Conservation (phyloP, 2,113 vertebrate genomes). For the Dissostichus mawsoni region DNA sequence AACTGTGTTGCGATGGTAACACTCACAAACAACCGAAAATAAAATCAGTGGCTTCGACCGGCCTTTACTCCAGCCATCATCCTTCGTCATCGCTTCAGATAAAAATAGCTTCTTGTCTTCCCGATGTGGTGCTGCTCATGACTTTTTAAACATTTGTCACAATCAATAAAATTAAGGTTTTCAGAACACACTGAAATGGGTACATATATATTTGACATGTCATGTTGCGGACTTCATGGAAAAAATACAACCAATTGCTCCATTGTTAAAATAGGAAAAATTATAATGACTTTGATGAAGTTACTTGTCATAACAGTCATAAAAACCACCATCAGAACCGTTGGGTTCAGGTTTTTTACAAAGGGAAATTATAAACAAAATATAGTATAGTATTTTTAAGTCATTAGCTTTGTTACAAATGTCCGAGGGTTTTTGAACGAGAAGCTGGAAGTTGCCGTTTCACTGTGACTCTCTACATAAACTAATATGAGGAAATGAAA, state of each 20-base stretch:
- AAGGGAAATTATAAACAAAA: too few species aligned
- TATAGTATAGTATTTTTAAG: too few species aligned
- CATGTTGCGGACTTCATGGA: not conserved
- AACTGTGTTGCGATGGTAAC: slow-evolving; percentile 68
- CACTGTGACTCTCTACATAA: not conserved
- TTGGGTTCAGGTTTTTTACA: too few species aligned
- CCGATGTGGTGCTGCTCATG: slow-evolving; percentile 28
- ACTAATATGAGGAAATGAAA: not conserved
- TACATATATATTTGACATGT: not conserved
- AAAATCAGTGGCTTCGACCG: slow-evolving; percentile 35
- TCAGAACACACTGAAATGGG: not conserved
- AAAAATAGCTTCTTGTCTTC: slow-evolving; percentile 26
- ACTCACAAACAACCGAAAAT: slow-evolving; percentile 67
- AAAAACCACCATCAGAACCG: not conserved
- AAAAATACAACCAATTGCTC: not conserved
- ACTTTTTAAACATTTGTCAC: slow-evolving; percentile 23
- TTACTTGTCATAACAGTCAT: not conserved
- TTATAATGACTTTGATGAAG: not conserved
- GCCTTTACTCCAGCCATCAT: slow-evolving; percentile 25
- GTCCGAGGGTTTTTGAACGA: too few species aligned
- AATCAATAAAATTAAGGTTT: not conserved
- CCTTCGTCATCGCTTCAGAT: slow-evolving; percentile 16
- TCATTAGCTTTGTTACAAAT: too few species aligned
- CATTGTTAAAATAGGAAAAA: not conserved
- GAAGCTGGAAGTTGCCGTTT: not conserved